A percentile compares a stretch with the other conserved stretches of the same genome.
phyloP scores from a whole-genome alignment of 2,888 invertebrate species.

The Camponotus fellah region DNA sequence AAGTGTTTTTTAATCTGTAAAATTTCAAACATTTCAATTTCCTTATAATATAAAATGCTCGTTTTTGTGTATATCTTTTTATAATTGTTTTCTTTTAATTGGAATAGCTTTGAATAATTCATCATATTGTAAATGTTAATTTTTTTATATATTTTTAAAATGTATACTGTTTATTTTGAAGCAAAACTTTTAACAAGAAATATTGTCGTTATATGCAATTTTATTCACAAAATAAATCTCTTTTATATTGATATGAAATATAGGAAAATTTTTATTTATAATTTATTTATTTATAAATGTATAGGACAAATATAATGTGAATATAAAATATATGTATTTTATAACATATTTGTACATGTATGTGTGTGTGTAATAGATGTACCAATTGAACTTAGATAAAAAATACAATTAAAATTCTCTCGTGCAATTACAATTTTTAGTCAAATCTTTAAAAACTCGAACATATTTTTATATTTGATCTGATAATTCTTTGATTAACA shows the following conservation, averaged over 20 bases:
- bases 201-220: background rate
- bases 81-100: constrained; percentile 15
- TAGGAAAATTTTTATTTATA: background rate
- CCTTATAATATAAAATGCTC: constrained; percentile 24
- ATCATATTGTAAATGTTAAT: background rate
- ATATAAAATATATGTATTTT: too few species aligned
- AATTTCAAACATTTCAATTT: constrained; percentile 12
- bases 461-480: background rate
- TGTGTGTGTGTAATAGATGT: too few species aligned
- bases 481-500: background rate
- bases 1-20: background rate
- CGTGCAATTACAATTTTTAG: background rate
- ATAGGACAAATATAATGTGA: too few species aligned
- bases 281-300: too few species aligned
- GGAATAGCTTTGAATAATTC: background rate
- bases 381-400: too few species aligned
- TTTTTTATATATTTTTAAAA: background rate
- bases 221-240: background rate
- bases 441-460: background rate
- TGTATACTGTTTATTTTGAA: background rate
- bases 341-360: too few species aligned
- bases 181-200: background rate
- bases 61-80: background rate
- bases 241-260: background rate
- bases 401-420: background rate